These are phyloP conservation scores for Enteromius trimaculatus DNA, from an alignment of 2,797 vertebrate species.

Conservation along the genomic window DNA sequence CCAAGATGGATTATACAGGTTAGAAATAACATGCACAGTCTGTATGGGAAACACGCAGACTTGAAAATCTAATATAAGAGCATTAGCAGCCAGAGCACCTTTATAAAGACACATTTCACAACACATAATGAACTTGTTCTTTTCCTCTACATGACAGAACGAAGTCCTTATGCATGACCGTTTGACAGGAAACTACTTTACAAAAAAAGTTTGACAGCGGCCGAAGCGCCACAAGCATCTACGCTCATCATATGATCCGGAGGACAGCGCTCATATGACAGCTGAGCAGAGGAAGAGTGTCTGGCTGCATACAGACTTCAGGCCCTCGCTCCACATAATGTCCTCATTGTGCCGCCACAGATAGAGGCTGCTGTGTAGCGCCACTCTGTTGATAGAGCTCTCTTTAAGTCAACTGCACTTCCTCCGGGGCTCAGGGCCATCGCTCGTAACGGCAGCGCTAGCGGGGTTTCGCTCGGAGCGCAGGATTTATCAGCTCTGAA, in stretches of 20 bases:
- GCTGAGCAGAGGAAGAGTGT: conserved; percentile 70
- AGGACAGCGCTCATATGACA: conserved; percentile 67
- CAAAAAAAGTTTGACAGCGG: neutral
- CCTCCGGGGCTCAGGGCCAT: conserved; percentile 44
- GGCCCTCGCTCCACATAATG: conserved; percentile 67
- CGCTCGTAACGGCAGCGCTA: conserved; percentile 11
- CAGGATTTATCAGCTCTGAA: neutral
- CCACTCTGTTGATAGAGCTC: conserved; percentile 71
- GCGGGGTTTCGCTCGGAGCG: neutral
- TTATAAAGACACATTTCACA: conserved; percentile 4
- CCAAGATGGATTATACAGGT: conserved; percentile 8
- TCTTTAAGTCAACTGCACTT: conserved; percentile 68
- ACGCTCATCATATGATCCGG: conserved; percentile 70
- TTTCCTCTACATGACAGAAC: neutral
- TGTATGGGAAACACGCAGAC: neutral
- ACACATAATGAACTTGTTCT: neutral
- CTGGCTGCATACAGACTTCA: conserved; percentile 37
- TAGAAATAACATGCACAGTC: conserved; percentile 21
- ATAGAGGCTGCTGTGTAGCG: conserved; percentile 69
- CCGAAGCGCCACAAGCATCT: neutral
- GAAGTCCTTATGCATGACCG: neutral
- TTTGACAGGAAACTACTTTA: neutral
- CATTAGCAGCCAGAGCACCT: conserved; percentile 52
- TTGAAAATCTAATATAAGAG: conserved; percentile 66
- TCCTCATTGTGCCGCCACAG: conserved; percentile 69